Percentiles rank a stretch among this genome's conserved stretches.
Conservation (phyloP, 2,888 invertebrate genomes). For the Synergus gifuensis region DNA sequence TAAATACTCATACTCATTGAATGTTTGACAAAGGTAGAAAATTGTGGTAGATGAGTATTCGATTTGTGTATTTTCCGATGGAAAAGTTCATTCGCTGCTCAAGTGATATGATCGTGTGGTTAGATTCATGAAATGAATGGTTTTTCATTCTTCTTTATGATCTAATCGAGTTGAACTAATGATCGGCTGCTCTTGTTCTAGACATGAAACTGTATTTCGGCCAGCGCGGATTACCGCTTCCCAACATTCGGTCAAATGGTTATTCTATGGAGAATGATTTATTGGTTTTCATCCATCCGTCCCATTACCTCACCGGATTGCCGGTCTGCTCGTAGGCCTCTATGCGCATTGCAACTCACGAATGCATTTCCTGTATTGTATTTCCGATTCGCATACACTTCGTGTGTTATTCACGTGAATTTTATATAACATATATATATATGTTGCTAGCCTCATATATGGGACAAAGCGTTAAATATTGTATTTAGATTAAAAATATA, state of each 20-base stretch:
- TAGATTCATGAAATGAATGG: slow-evolving; percentile 13
- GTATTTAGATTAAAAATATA: slow-evolving; percentile 46
- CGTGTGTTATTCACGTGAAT: slow-evolving; percentile 54
- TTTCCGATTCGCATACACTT: slow-evolving; percentile 55
- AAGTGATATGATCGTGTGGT: slow-evolving; percentile 21
- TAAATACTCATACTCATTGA: not conserved
- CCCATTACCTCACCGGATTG: slow-evolving; percentile 59
- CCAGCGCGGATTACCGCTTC: slow-evolving; percentile 42
- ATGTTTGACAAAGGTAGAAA: not conserved
- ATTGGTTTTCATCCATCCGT: slow-evolving; percentile 59
- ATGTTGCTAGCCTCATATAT: slow-evolving; percentile 52
- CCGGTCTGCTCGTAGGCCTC: slow-evolving; percentile 50
- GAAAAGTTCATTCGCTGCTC: slow-evolving; percentile 1
- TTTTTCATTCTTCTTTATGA: slow-evolving; percentile 37
- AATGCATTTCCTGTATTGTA: slow-evolving; percentile 57
- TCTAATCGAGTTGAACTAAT: slow-evolving; percentile 44
- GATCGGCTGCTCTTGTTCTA: slow-evolving; percentile 23
- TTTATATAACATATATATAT: too few relatives aligned
- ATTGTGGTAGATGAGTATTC: not conserved
- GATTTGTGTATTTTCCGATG: not conserved
- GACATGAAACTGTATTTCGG: slow-evolving; percentile 26
- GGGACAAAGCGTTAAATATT: slow-evolving; percentile 56
- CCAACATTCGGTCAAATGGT: slow-evolving; percentile 54
- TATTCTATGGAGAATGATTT: slow-evolving; percentile 56
- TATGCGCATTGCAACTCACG: slow-evolving; percentile 51